A percentile compares a stretch with the other conserved stretches of the same genome.
phyloP scores from a whole-genome alignment of 2,888 invertebrate species.

The Melanophora roralis region DNA sequence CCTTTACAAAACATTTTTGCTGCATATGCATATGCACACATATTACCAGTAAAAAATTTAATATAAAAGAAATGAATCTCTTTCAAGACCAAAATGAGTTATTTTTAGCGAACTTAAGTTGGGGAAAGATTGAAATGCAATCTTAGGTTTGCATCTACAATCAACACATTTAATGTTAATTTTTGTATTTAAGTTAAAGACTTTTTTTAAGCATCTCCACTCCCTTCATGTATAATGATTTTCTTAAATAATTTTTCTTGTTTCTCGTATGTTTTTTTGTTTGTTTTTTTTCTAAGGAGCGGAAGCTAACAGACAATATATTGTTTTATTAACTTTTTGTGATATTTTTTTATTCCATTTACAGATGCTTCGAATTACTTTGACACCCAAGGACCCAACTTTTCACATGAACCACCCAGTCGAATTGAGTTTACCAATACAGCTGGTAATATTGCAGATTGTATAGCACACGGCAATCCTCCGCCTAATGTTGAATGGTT shows the following conservation, averaged over 20 bases:
- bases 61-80: neutral
- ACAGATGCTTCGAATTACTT: constrained; percentile 77
- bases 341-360: constrained; percentile 49
- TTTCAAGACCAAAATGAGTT: constrained; percentile 8
- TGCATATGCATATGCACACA: neutral
- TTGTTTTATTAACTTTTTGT: constrained; percentile 43
- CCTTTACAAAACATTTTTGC: constrained; percentile 37
- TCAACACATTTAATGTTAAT: constrained; percentile 65
- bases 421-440: constrained; percentile 80
- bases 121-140: constrained; percentile 39
- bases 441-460: constrained; percentile 79
- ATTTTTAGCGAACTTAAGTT: neutral
- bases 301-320: constrained; percentile 19
- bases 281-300: constrained; percentile 20
- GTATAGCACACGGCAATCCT: constrained; percentile 79
- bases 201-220: constrained; percentile 19
- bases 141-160: constrained; percentile 63
- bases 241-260: neutral
- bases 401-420: constrained; percentile 79
- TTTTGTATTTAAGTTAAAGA: constrained; percentile 28
- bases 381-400: constrained; percentile 80
- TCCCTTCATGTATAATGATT: neutral
- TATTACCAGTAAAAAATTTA: neutral
- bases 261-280: constrained; percentile 24
- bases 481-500: constrained; percentile 79